These are phyloP conservation scores for Pseudochirops corinnae DNA, from an alignment of 2,797 vertebrate species.

Conservation along the genomic window DNA sequence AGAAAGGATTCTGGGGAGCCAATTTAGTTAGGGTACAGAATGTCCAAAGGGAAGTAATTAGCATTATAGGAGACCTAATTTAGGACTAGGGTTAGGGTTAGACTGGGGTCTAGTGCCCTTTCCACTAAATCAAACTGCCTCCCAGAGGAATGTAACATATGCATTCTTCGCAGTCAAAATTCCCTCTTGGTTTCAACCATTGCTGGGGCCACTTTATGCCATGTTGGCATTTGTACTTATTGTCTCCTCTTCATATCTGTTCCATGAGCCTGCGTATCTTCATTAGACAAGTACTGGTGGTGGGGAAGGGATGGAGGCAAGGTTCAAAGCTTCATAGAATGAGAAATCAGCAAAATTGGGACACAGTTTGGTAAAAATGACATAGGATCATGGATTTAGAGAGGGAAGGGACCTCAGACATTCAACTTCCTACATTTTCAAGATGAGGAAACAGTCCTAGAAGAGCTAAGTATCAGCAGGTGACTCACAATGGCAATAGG, in stretches of 20 bases:
- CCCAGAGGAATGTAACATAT: background rate
- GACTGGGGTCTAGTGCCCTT: background rate
- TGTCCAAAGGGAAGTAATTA: background rate
- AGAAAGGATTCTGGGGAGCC: background rate
- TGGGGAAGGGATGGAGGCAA: background rate
- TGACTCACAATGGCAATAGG: background rate
- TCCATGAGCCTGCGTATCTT: constrained; percentile 6
- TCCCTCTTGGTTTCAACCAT: background rate
- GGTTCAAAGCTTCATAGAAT: background rate
- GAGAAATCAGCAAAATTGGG: background rate
- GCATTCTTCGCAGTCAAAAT: background rate
- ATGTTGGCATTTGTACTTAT: background rate
- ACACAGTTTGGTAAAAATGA: background rate
- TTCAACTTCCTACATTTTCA: background rate
- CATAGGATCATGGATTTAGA: background rate
- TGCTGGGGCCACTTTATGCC: background rate
- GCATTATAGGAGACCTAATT: background rate
- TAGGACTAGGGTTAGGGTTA: background rate
- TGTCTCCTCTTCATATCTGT: background rate
- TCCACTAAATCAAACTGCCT: background rate
- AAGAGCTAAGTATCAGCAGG: background rate
- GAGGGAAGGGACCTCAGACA: background rate
- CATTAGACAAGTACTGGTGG: constrained; percentile 15
- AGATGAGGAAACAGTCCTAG: background rate
- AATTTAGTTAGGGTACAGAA: background rate